Percentiles rank a stretch among this genome's conserved stretches.
Conservation (phyloP, 35 echinoderm and acorn worm genomes). For the Chiridota heheva region DNA sequence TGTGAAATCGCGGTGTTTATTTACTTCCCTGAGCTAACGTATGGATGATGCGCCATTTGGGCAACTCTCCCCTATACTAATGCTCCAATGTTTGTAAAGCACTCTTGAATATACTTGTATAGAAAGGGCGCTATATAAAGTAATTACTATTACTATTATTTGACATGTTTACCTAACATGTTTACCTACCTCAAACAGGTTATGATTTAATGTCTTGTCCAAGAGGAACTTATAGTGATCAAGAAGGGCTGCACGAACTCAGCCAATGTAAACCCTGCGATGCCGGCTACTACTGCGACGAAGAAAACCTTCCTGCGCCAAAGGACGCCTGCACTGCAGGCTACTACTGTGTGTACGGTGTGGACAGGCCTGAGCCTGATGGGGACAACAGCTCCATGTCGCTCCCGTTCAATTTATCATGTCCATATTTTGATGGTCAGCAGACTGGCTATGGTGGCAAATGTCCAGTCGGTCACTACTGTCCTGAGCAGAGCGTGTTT, state of each 20-base stretch:
- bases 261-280: conserved; percentile 85
- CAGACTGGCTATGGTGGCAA: conserved; percentile 82
- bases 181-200: no score
- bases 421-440: conserved; percentile 73
- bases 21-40: no score
- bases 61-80: no score
- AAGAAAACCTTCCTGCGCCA: conserved; percentile 62
- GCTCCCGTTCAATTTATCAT: conserved; percentile 51
- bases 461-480: conserved; percentile 82
- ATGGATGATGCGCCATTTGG: no score
- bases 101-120: no score
- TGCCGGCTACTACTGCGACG: conserved; percentile 81
- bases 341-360: conserved; percentile 82
- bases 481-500: conserved; percentile 57
- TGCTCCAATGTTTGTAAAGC: neutral
- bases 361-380: conserved; percentile 81
- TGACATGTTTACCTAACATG: neutral
- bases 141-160: neutral
- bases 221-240: conserved; percentile 82
- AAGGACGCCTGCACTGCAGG: conserved; percentile 57
- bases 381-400: conserved; percentile 71
- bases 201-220: conserved; percentile 84
- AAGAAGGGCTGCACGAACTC: conserved; percentile 62
- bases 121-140: no score
- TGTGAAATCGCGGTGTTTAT: no score